These are phyloP conservation scores for Eupithecia vulgata DNA, from an alignment of 2,888 invertebrate genomes.

Conservation along the genomic window DNA sequence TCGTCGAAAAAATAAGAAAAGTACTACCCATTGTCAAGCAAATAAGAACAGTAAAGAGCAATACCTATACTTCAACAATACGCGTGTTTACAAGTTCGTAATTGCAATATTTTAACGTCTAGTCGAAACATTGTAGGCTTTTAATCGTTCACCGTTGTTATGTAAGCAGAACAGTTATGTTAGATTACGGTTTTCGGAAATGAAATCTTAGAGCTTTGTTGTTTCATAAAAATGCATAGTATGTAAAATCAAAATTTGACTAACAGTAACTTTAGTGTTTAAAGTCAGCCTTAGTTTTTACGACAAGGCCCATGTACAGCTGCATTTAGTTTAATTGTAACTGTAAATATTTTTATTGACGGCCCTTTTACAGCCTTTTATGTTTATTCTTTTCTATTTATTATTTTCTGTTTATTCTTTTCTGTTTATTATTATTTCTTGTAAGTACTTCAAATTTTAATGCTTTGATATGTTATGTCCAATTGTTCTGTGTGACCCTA, in stretches of 20 bases:
- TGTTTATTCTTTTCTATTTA: too few species aligned
- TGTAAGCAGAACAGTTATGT: slow-evolving; percentile 35
- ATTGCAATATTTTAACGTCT: slow-evolving; percentile 47
- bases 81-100: slow-evolving; percentile 48
- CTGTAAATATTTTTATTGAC: too few species aligned
- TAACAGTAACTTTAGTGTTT: too few species aligned
- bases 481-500: too few species aligned
- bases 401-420: too few species aligned
- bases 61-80: slow-evolving; percentile 56
- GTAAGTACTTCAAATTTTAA: too few species aligned
- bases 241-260: neutral
- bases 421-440: too few species aligned
- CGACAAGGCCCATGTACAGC: too few species aligned
- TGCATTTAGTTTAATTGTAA: too few species aligned
- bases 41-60: slow-evolving; percentile 20
- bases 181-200: slow-evolving; percentile 35
- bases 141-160: slow-evolving; percentile 40
- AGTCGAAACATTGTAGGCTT: slow-evolving; percentile 50
- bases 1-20: neutral
- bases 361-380: too few species aligned
- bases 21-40: neutral
- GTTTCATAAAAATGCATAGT: slow-evolving; percentile 10
- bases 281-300: too few species aligned
- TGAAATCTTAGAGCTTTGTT: slow-evolving; percentile 28
- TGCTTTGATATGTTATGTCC: too few species aligned